Evolutionary conservation across 2,113 vertebrate species (phyloP).

Genomic region (Lamprologus tigripictilis): DNA sequence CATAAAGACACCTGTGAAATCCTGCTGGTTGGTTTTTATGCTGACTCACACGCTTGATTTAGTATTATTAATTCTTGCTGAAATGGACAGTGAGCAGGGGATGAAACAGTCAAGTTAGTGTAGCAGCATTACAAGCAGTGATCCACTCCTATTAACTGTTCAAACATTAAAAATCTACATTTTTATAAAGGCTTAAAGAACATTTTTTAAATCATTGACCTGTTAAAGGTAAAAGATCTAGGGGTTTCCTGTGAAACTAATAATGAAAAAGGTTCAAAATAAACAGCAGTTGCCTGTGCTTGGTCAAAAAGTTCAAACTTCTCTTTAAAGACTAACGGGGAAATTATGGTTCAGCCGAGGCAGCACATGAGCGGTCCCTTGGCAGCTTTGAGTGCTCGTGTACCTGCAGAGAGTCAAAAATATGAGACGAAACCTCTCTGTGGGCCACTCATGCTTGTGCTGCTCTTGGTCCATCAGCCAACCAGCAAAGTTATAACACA

Average conservation of each 20-base stretch:
- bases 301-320: neutral
- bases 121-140: neutral
- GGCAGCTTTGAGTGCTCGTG: neutral
- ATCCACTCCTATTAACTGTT: neutral
- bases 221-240: neutral
- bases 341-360: neutral
- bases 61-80: neutral
- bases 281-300: neutral
- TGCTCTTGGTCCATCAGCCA: neutral
- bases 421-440: neutral
- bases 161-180: neutral
- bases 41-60: neutral
- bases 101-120: neutral
- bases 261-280: neutral
- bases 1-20: slow-evolving; percentile 37
- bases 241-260: neutral
- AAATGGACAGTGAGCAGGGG: neutral
- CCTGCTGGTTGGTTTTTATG: neutral
- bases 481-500: neutral
- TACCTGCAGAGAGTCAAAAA: neutral
- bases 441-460: neutral
- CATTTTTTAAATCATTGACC: neutral
- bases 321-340: neutral
- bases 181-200: neutral
- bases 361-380: neutral